These are phyloP conservation scores for Amphipyra tragopoginis DNA, from an alignment of 2,888 invertebrate genomes.

Conservation along the genomic window DNA sequence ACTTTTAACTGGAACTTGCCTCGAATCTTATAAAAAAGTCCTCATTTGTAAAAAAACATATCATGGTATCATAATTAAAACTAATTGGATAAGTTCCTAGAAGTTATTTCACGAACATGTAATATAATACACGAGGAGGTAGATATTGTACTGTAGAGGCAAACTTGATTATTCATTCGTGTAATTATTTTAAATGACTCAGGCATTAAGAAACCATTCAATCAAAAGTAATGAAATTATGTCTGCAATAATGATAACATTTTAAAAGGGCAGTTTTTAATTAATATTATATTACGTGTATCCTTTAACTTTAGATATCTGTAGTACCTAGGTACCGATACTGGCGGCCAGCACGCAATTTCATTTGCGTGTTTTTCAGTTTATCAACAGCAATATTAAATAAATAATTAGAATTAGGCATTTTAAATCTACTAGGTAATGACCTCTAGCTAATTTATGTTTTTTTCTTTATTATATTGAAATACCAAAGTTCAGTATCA, in stretches of 20 bases:
- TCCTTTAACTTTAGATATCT: constrained; percentile 11
- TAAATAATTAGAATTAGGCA: too few species aligned
- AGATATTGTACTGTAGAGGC: constrained; percentile 13
- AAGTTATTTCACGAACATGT: constrained; percentile 23
- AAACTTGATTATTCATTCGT: constrained; percentile 36
- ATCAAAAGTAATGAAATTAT: constrained; percentile 39
- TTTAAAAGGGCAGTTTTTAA: constrained; percentile 46
- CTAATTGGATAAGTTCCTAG: constrained; percentile 41
- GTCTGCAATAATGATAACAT: constrained; percentile 27
- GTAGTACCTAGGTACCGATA: neutral
- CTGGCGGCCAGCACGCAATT: neutral
- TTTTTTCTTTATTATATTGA: neutral
- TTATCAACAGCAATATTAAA: too few species aligned
- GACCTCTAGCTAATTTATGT: neutral
- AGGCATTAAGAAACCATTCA: constrained; percentile 42
- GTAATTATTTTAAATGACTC: constrained; percentile 52
- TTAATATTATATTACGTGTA: constrained; percentile 22
- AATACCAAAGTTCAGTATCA: neutral
- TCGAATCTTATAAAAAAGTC: constrained; percentile 5
- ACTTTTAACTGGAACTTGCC: constrained; percentile 8
- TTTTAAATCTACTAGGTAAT: neutral
- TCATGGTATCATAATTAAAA: constrained; percentile 22
- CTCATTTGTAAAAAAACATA: constrained; percentile 7
- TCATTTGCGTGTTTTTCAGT: too few species aligned
- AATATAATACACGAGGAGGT: constrained; percentile 1